Base-by-base conservation (phyloP, 2,797 vertebrate genomes). In the Acanthurus tractus region DNA sequence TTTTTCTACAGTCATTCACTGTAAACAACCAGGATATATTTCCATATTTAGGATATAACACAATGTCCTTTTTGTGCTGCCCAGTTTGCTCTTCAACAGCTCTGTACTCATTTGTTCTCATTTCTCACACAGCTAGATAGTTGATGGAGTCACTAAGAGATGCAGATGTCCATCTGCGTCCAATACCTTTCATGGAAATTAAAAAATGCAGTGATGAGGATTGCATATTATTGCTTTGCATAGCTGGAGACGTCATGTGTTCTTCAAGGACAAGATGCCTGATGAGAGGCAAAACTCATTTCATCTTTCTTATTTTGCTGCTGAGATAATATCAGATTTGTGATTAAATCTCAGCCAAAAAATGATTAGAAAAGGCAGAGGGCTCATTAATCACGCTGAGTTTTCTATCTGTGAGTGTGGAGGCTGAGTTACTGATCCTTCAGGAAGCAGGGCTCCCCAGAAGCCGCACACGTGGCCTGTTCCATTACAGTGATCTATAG, bases 321-420 rank as follows among this genome's bases (percentile, higher is more conserved):
- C 81, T 76, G 89, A 92, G 86, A 91, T 92, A 91, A 90, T 88
- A 94, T 93, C 91, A 88, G 88, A 92, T 90, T 86, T 90, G 81
- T 93, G 92, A 95, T 94, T 93, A 93, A 91, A 93, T 92, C 88
- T 88, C 71, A 69, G 82, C 78, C 84, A 82, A 86, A 89, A 91
- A 92, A 91, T 88, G 89, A 94, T 94, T 92, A 91, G 84, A 92
- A 93, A 91, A 90, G 83, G 85, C 91, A 90, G 88, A 85, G 59
- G 86, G 77, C 85, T 91, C 92, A 90, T 94, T 93, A 90, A 93
- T 93, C 92, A 93, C 79, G 22, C 63, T 67, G 78, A 57, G 76
- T 84, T 82, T 84, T 85, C 78, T 74, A 72, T 89, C 85, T 86
- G 29, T 62, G 34, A 62, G 78, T 54, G 6, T 22, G 8, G 74